A percentile compares a stretch with the other conserved stretches of the same genome.
phyloP scores from a whole-genome alignment of 2,888 invertebrate species.

The Cremastinae sp. region DNA sequence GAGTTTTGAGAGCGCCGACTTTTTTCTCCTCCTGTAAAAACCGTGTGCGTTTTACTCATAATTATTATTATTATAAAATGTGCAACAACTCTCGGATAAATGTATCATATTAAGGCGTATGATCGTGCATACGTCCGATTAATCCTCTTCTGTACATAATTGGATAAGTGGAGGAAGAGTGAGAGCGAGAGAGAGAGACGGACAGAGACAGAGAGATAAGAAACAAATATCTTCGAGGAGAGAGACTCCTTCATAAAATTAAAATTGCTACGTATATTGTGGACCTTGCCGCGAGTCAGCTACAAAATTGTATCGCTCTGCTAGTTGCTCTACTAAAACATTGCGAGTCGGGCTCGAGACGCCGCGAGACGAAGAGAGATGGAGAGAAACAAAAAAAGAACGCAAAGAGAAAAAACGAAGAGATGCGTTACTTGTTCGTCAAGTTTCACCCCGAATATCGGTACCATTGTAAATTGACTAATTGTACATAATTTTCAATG shows the following conservation, averaged over 20 bases:
- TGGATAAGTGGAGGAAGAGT: conserved; percentile 49
- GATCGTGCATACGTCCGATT: conserved; percentile 43
- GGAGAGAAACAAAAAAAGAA: conserved; percentile 53
- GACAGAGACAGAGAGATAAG: conserved; percentile 35
- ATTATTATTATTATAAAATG: conserved; percentile 43
- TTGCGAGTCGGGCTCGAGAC: conserved; percentile 37
- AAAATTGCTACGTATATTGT: conserved; percentile 55
- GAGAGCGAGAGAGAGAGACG: conserved; percentile 27
- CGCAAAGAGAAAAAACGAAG: conserved; percentile 48
- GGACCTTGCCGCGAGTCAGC: conserved; percentile 56
- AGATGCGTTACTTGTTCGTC: conserved; percentile 63
- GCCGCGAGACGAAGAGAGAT: conserved; percentile 33
- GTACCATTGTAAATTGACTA: conserved; percentile 78
- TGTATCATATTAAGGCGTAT: conserved; percentile 53
- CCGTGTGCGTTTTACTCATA: conserved; percentile 39
- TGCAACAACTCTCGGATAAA: conserved; percentile 31
- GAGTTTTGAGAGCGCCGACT: conserved; percentile 34
- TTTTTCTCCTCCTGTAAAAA: background rate
- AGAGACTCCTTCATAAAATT: conserved; percentile 55
- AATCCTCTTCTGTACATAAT: conserved; percentile 60
- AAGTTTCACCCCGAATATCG: conserved; percentile 61
- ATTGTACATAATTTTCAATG: conserved; percentile 80
- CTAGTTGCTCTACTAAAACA: conserved; percentile 47
- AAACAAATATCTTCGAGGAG: conserved; percentile 48
- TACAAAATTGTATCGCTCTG: conserved; percentile 42